Evolutionary conservation across 1,140 invertebrate genomes (phyloP).

Genomic region (Goniozus legneri): DNA sequence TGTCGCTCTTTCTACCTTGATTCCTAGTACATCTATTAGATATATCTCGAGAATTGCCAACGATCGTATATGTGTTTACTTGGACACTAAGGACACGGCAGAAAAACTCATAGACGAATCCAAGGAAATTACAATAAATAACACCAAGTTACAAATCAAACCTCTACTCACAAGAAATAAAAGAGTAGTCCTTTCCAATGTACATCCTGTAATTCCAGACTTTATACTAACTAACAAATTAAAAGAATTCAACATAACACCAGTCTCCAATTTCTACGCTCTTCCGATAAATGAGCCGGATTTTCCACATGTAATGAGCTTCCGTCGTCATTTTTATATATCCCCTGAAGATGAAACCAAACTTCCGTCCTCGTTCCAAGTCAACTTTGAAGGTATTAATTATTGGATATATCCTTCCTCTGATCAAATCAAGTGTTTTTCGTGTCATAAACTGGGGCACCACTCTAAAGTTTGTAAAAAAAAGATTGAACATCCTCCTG

Average conservation of each 20-base stretch:
- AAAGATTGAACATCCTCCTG: background rate
- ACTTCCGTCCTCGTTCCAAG: background rate
- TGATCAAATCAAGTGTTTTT: constrained; percentile 7
- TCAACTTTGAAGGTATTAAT: background rate
- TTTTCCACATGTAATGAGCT: background rate
- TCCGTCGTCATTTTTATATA: background rate
- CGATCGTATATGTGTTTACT: constrained; percentile 10
- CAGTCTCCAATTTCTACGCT: background rate
- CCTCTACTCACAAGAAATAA: constrained; percentile 10
- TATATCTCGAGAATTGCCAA: constrained; percentile 3
- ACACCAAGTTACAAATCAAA: background rate
- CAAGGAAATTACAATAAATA: background rate
- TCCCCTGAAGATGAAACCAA: background rate
- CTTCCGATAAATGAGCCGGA: background rate
- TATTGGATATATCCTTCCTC: too few species aligned
- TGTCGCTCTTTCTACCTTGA: background rate
- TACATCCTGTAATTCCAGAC: constrained; percentile 6
- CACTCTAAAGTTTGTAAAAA: constrained; percentile 9
- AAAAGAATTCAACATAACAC: constrained; percentile 3
- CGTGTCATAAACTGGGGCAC: constrained; percentile 15
- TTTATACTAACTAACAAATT: too few species aligned
- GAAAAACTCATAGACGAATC: constrained; percentile 4
- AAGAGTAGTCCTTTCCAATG: constrained; percentile 12
- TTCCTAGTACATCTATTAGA: background rate
- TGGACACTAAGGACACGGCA: constrained; percentile 3